Evolutionary conservation across 2,888 invertebrate genomes (phyloP), one percentile per base, ranked within the genome.

Genomic region (Zygogramma bicolorata): DNA sequence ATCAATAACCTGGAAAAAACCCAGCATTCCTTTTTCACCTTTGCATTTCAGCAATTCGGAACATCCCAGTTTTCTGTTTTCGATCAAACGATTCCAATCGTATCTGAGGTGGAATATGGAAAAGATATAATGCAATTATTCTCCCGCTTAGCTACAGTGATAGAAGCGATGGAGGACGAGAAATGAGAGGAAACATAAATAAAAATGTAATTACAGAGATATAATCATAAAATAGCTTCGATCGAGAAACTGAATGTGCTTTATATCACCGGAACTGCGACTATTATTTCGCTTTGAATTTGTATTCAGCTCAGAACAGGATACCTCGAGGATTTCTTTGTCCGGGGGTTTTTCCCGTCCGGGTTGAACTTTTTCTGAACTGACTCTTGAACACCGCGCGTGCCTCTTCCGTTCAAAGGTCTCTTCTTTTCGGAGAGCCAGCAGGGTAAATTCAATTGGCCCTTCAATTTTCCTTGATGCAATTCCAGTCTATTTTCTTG

Each of bases 311-410:
- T 75, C 77, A 77, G 77, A 76, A 75, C 77, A 77, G 77, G 81
- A 81, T 82, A 81, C 81, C 82, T 82, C 76, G 76, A 82, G 83
- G 82, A 83, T 82, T 83, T 83, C 79, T 84, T 81, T 83, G 80
- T 83, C 81, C 27, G 3, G 79, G 82, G 80, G 80, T 81, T 82
- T 82, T 80, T 80, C 81, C 82, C 81, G 81, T 81, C 81, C 71
- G 77, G 79, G 79, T 77, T 80, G 77, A 80, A 75, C 77, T 81
- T 76, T 76, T 78, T 78, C 77, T 75, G 79, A 80, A 80, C 82
- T 80, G 79, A 81, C 82, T 80, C 81, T 82, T 83, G 84, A 84
- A 81, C 83, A 82, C 79, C 84, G 83, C 82, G 84, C 82, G 81
- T 81, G 79, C 81, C 78, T 80, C 79, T 81, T 81, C 82, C 81